phyloP scores from a whole-genome alignment of 2,888 invertebrate genomes.

The Cephalotes varians region DNA sequence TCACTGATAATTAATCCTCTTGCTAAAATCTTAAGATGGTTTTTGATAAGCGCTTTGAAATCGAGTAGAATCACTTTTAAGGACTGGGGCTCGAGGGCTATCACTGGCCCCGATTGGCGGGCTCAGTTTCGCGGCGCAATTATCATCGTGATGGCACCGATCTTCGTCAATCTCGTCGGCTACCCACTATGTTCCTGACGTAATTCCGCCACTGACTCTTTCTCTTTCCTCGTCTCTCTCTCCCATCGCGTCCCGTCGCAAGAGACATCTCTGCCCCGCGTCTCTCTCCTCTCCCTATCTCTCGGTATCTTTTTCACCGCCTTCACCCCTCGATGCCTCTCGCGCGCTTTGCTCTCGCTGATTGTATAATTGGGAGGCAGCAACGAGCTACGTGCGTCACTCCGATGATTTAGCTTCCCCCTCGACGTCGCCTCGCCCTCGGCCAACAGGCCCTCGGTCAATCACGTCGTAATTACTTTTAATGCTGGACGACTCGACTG shows the following conservation, averaged over 20 bases:
- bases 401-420: conserved; percentile 84
- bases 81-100: neutral
- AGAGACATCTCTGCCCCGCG: conserved; percentile 31
- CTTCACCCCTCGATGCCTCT: conserved; percentile 50
- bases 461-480: conserved; percentile 86
- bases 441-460: conserved; percentile 83
- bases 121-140: conserved; percentile 52
- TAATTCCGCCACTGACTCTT: conserved; percentile 71
- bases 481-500: conserved; percentile 85
- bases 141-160: conserved; percentile 65
- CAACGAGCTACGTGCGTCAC: conserved; percentile 85
- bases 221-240: conserved; percentile 47
- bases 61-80: neutral
- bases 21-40: neutral
- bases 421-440: conserved; percentile 78
- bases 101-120: conserved; percentile 17
- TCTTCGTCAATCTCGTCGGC: conserved; percentile 65
- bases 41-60: neutral
- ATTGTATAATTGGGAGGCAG: conserved; percentile 85
- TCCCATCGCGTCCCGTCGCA: conserved; percentile 32
- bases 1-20: neutral
- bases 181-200: conserved; percentile 72
- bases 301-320: conserved; percentile 47
- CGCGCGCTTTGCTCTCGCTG: conserved; percentile 75
- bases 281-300: conserved; percentile 50